These are phyloP conservation scores for Steatornis caripensis DNA, from an alignment of 2,113 vertebrate genomes.

Conservation along the genomic window DNA sequence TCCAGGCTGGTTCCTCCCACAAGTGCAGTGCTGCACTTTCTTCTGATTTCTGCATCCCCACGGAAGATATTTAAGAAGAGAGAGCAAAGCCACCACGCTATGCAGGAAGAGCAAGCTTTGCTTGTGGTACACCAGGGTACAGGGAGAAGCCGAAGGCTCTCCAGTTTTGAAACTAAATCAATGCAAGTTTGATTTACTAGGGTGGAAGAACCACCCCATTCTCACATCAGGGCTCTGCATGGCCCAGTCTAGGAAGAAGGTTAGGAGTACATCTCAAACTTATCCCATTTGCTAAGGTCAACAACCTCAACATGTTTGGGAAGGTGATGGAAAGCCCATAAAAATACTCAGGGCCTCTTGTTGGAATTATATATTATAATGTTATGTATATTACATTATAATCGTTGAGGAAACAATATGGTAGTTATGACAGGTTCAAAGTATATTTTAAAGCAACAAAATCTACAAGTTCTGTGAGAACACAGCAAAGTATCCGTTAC, in stretches of 20 bases:
- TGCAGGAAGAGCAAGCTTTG: not conserved
- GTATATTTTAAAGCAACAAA: not conserved
- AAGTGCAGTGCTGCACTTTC: not conserved
- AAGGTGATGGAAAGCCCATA: not conserved
- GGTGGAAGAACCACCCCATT: not conserved
- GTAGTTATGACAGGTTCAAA: not conserved
- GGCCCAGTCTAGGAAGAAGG: not conserved
- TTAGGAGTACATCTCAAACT: not conserved
- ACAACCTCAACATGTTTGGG: not conserved
- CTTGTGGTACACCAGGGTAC: not conserved
- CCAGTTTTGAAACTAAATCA: not conserved
- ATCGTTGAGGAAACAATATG: not conserved
- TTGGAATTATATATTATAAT: not conserved
- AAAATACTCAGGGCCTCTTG: not conserved
- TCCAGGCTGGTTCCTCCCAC: not conserved
- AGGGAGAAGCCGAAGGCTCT: not conserved
- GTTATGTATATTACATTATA: not conserved
- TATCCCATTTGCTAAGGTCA: not conserved
- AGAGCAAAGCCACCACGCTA: not conserved
- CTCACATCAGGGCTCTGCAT: not conserved
- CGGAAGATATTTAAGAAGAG: rapidly evolving
- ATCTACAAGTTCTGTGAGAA: not conserved
- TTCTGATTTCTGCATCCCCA: not conserved
- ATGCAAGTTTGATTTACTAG: not conserved
- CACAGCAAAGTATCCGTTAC: not conserved